phyloP scores from a whole-genome alignment of 2,797 vertebrate species.

The Danio choprae region DNA sequence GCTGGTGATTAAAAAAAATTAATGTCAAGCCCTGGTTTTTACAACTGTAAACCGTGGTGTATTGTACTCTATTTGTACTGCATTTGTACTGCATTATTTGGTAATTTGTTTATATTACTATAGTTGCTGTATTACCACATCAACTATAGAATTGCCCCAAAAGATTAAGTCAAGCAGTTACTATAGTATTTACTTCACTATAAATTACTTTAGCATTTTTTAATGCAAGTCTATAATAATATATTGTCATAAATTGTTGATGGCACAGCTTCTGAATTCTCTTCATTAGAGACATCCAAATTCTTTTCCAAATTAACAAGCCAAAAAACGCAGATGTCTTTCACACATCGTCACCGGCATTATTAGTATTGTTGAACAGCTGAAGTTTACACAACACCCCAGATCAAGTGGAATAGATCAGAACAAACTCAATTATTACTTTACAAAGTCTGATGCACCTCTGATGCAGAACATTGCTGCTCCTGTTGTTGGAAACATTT shows the following conservation, averaged over 20 bases:
- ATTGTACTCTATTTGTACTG: too few relatives aligned
- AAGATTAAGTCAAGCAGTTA: too few relatives aligned
- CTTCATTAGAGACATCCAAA: neutral
- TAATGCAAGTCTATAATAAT: too few relatives aligned
- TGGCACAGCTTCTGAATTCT: neutral
- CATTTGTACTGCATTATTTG: too few relatives aligned
- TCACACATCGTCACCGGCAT: neutral
- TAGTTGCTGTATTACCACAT: too few relatives aligned
- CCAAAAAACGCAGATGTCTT: neutral
- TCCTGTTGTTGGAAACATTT: neutral
- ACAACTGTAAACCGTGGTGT: too few relatives aligned
- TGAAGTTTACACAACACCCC: neutral
- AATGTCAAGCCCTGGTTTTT: too few relatives aligned
- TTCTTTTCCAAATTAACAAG: neutral
- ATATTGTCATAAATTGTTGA: neutral
- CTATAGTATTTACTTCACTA: too few relatives aligned
- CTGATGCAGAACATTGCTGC: conserved; percentile 10
- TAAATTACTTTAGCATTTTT: too few relatives aligned
- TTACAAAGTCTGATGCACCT: neutral
- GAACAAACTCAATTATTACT: neutral
- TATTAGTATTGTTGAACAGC: neutral
- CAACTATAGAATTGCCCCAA: too few relatives aligned
- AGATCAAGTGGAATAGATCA: conserved; percentile 18
- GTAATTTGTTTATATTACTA: too few relatives aligned
- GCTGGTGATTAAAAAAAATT: too few relatives aligned